Conservation (phyloP, 2,888 invertebrate genomes). For the Cactoblastis cactorum region DNA sequence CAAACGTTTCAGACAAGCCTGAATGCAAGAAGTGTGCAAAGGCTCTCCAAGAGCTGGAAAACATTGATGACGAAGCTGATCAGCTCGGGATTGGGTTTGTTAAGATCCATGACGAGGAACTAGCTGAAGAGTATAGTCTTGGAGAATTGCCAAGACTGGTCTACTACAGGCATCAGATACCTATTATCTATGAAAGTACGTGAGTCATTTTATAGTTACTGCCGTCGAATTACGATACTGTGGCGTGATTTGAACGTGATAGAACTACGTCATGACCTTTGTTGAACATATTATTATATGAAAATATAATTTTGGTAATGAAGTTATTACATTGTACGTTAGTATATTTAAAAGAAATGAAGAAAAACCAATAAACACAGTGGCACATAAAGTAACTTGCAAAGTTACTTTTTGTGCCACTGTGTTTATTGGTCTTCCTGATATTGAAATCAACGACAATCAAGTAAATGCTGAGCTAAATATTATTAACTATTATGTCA, state of each 20-base stretch:
- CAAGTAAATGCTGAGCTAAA: background rate
- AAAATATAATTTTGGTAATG: no score
- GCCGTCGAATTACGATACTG: constrained; percentile 44
- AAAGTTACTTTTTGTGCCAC: no score
- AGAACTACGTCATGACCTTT: constrained; percentile 26
- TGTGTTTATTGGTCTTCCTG: no score
- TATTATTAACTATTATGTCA: background rate
- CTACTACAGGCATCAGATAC: constrained; percentile 96
- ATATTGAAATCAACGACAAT: background rate
- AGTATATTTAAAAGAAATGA: no score
- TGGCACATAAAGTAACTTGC: no score
- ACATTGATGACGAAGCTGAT: constrained; percentile 96
- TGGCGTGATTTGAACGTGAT: constrained; percentile 26
- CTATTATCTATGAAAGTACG: constrained; percentile 95
- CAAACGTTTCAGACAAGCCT: constrained; percentile 86
- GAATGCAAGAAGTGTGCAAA: constrained; percentile 95
- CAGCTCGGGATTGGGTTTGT: constrained; percentile 96
- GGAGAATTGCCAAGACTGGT: constrained; percentile 92
- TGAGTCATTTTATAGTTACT: constrained; percentile 52
- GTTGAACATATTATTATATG: background rate
- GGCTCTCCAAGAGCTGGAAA: constrained; percentile 93
- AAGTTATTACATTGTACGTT: no score
- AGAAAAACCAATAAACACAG: no score
- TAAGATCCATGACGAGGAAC: constrained; percentile 93
- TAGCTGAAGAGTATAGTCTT: constrained; percentile 95